A percentile compares a stretch with the other conserved stretches of the same genome.
These are phyloP conservation scores for Chrosomus eos DNA, from an alignment of 2,797 vertebrate genomes.

Conservation along the genomic window DNA sequence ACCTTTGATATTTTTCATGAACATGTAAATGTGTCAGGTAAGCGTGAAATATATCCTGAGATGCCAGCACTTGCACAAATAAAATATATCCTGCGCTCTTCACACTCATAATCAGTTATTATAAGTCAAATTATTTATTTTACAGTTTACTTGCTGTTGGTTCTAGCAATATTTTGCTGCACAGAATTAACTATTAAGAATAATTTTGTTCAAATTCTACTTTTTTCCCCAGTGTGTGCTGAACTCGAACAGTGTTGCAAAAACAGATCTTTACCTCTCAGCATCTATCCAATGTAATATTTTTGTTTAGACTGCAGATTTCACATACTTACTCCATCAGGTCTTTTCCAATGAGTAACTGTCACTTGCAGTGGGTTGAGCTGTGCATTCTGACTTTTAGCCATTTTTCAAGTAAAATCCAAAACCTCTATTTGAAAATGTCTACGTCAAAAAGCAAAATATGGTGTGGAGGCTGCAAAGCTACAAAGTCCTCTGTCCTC, in stretches of 20 bases:
- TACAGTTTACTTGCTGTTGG: neutral
- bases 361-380: slow-evolving; percentile 62
- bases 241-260: neutral
- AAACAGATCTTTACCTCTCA: neutral
- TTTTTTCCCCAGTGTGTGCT: neutral
- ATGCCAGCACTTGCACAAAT: neutral
- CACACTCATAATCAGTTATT: neutral
- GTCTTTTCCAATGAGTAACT: slow-evolving; percentile 69
- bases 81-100: neutral
- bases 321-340: slow-evolving; percentile 72
- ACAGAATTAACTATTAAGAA: neutral
- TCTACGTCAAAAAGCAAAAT: slow-evolving; percentile 16
- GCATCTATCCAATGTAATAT: neutral
- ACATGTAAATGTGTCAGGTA: neutral
- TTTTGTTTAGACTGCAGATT: slow-evolving; percentile 19
- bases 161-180: neutral
- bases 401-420: slow-evolving; percentile 63
- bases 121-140: neutral
- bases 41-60: slow-evolving; percentile 12
- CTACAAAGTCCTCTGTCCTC: slow-evolving; percentile 21
- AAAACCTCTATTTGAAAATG: neutral
- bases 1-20: neutral
- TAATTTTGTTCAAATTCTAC: neutral
- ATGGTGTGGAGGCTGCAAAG: slow-evolving; percentile 6
- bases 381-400: slow-evolving; percentile 55